These are phyloP conservation scores for Ammodytes dubius DNA, from an alignment of 2,113 vertebrate genomes.

Conservation along the genomic window DNA sequence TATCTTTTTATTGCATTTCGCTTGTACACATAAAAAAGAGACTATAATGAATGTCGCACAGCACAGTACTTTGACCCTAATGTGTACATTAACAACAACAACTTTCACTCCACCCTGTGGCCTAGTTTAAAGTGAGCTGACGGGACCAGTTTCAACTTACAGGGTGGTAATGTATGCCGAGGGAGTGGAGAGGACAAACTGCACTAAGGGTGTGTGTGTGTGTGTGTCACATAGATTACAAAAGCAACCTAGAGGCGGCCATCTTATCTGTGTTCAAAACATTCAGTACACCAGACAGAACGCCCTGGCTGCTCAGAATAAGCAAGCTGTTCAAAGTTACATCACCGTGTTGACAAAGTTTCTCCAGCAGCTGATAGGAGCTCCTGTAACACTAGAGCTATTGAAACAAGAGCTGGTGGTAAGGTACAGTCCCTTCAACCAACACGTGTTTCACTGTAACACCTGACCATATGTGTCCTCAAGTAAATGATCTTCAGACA, in stretches of 20 bases:
- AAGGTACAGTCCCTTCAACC: not conserved
- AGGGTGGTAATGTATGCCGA: not conserved
- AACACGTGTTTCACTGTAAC: not conserved
- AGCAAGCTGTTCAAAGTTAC: not conserved
- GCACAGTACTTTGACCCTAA: not conserved
- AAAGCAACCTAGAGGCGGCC: slow-evolving; percentile 11
- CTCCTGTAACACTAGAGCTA: accelerated
- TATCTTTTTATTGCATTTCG: not conserved
- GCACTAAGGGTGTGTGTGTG: not conserved
- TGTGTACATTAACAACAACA: not conserved
- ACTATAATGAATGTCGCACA: not conserved
- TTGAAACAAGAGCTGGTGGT: not conserved
- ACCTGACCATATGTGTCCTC: no score
- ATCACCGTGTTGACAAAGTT: not conserved
- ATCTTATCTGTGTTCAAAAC: slow-evolving; percentile 58
- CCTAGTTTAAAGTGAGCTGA: not conserved
- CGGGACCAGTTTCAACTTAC: slow-evolving; percentile 38
- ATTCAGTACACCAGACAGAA: not conserved
- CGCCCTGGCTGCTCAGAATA: accelerated
- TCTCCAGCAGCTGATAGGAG: not conserved
- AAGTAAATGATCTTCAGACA: no score
- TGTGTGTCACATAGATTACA: slow-evolving; percentile 56
- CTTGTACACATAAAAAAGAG: not conserved
- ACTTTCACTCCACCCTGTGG: not conserved
- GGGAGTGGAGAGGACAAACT: not conserved